phyloP scores from a whole-genome alignment of 2,797 vertebrate genomes.

The Crax fasciolata region DNA sequence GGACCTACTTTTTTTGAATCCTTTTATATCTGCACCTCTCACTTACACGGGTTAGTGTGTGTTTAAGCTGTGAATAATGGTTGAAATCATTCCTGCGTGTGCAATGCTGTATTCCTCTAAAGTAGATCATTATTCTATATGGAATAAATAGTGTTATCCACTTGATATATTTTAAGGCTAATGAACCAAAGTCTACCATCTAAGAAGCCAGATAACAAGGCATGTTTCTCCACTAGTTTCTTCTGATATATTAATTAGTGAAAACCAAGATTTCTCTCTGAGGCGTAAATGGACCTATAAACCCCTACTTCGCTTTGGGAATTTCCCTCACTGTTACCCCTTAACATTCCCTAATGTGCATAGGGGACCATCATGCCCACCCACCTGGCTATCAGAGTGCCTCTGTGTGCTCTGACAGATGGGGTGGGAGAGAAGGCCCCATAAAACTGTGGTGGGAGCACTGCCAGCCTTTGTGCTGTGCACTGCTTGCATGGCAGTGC shows the following conservation, averaged over 20 bases:
- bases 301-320: not conserved
- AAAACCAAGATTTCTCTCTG: conserved; percentile 65
- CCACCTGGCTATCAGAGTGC: too few species aligned
- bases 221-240: conserved; percentile 76
- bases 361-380: not conserved
- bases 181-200: conserved; percentile 81
- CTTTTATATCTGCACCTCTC: conserved; percentile 13
- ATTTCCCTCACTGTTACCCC: not conserved
- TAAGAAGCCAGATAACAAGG: conserved; percentile 82
- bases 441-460: fast-evolving
- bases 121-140: conserved; percentile 78
- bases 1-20: conserved; percentile 25
- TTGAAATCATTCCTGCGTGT: conserved; percentile 51
- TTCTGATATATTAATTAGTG: conserved; percentile 84
- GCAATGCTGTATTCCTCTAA: conserved; percentile 60
- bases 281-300: conserved; percentile 46
- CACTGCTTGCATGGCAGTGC: not conserved
- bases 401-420: not conserved
- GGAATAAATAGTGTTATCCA: conserved; percentile 81
- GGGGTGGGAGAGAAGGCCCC: not conserved
- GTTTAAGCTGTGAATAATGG: conserved; percentile 58
- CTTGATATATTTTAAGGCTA: conserved; percentile 80
- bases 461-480: not conserved
- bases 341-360: not conserved
- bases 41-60: not conserved